A percentile compares a stretch with the other conserved stretches of the same genome.
Evolutionary conservation across 2,888 invertebrate species (phyloP).

Genomic region (Lasioglossum oenotherae): DNA sequence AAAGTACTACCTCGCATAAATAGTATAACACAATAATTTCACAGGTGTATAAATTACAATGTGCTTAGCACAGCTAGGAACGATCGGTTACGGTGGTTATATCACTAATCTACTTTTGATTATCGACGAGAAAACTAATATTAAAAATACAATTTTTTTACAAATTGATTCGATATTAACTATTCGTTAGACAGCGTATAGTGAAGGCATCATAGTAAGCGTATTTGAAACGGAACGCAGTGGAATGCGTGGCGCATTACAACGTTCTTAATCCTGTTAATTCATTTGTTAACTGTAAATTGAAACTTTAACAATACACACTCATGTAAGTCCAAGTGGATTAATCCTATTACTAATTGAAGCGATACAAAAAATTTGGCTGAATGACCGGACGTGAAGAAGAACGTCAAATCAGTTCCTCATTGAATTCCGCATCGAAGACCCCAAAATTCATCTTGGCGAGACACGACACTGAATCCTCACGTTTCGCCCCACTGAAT

Average conservation of each 20-base stretch:
- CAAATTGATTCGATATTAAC: background rate
- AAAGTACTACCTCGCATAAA: conserved; percentile 41
- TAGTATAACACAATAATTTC: conserved; percentile 47
- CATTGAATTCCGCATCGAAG: background rate
- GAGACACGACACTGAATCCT: background rate
- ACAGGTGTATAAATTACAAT: conserved; percentile 47
- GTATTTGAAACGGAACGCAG: conserved; percentile 19
- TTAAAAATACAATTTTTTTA: background rate
- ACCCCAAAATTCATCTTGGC: background rate
- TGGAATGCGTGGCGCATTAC: background rate
- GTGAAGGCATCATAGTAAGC: conserved; percentile 29
- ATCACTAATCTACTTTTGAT: conserved; percentile 45
- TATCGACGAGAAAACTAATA: conserved; percentile 21
- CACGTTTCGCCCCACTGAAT: background rate
- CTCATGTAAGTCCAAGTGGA: background rate
- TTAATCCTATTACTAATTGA: background rate
- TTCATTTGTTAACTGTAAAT: background rate
- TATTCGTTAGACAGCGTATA: conserved; percentile 14
- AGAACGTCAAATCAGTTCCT: background rate
- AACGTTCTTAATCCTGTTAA: background rate
- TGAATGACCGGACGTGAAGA: background rate
- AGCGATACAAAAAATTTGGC: background rate
- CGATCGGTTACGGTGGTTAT: conserved; percentile 15
- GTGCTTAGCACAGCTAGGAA: conserved; percentile 47
- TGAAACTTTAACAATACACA: too few relatives aligned